Evolutionary conservation across 2,113 vertebrate species (phyloP), one percentile per base, ranked within the genome.

Genomic region (Noctilio leporinus): DNA sequence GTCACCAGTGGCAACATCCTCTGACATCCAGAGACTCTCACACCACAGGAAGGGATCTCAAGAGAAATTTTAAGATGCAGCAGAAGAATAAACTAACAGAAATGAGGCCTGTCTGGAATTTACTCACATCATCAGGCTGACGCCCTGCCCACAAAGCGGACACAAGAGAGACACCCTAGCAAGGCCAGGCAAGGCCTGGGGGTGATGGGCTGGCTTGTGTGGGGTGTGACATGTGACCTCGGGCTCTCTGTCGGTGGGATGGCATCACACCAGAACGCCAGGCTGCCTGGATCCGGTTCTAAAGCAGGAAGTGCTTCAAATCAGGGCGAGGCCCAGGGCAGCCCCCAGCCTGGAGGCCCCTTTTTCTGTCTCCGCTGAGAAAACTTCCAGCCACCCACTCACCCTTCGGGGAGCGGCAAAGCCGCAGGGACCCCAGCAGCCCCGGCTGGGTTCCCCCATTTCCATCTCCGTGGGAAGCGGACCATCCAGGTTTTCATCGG

Each of bases 161-260:
- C 15, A 17, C 62, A 28, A n/a, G 30, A 19, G 14, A 7, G 62
- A 17, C 15, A 3, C 17, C 4, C 33, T 16, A n/a, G 17, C 15
- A n/a, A 88, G 4, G 38, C 59, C 28, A 30, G 57, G 59, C 22
- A 62, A 5, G n/a, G 35, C 6, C 82, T 43, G 15, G 65, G 55
- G 0, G 0, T 6, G 40, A 83, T 4, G 38, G 19, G 33, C 33
- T 17, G 3, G 1, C 1, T 2, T 49, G 53, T 86, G 35, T 16
- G 15, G 15, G n/a, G 19, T 11, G 28, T 59, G 26, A 1, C 17
- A 2, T 33, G 11, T n/a, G 45, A 19, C 49, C 33, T 2, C 10
- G 12, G 26, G 70, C 10, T 59, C 45, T 6, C 91, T 26, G 26
- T 86, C 80, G 57, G 38, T 19, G 49, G 0, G 5, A 0, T 15